Conservation (phyloP, 2,888 invertebrate genomes). For the Nectonema munidae region DNA sequence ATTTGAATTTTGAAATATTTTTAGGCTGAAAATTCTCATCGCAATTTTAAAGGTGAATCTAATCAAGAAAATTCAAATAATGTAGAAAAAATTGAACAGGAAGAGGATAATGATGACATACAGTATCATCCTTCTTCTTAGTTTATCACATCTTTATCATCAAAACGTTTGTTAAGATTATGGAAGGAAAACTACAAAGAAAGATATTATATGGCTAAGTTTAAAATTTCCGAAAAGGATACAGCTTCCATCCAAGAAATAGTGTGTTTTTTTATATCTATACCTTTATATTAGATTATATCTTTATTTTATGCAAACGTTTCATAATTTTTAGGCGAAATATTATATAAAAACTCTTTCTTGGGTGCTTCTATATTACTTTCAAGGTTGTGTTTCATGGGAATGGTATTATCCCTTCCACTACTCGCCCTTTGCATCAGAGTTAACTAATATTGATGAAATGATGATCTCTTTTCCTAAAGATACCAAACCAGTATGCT, state of each 20-base stretch:
- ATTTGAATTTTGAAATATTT: too few species aligned
- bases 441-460: slow-evolving; percentile 53
- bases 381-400: slow-evolving; percentile 84
- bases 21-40: too few species aligned
- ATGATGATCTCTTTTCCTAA: slow-evolving; percentile 48
- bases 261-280: slow-evolving; percentile 20
- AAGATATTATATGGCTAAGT: slow-evolving; percentile 43
- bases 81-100: too few species aligned
- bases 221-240: slow-evolving; percentile 24
- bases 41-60: too few species aligned
- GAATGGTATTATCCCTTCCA: slow-evolving; percentile 99
- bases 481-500: slow-evolving; percentile 45
- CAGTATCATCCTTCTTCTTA: too few species aligned
- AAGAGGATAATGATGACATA: too few species aligned
- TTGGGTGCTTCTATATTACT: slow-evolving; percentile 93
- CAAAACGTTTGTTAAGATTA: slow-evolving; percentile 20
- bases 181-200: slow-evolving; percentile 92
- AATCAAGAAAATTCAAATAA: too few species aligned
- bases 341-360: slow-evolving; percentile 80
- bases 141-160: too few species aligned
- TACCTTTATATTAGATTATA: too few species aligned
- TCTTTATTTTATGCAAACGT: too few species aligned
- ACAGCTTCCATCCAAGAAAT: slow-evolving; percentile 52
- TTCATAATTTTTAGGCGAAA: slow-evolving; percentile 35
- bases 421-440: slow-evolving; percentile 95